Percentiles rank a stretch among this genome's conserved stretches.
Conservation (phyloP, 2,888 invertebrate species). For the Euplexia lucipara region DNA sequence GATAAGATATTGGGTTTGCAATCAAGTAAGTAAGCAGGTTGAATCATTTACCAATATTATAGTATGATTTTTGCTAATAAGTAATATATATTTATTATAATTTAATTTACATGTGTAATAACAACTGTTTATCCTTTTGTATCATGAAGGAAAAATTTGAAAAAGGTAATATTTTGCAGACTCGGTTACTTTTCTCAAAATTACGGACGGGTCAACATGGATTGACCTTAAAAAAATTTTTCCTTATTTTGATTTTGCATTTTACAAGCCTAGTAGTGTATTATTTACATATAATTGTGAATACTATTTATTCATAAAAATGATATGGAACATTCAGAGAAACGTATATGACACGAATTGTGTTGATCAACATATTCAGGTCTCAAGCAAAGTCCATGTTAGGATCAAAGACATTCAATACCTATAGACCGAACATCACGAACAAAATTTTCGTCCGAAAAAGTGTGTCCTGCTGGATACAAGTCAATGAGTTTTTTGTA, state of each 20-base stretch:
- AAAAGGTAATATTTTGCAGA: constrained; percentile 3
- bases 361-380: background rate
- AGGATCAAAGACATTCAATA: no score
- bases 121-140: background rate
- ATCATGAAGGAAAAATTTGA: constrained; percentile 23
- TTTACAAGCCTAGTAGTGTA: background rate
- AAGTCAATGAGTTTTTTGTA: no score
- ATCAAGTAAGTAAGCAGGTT: constrained; percentile 22
- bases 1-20: constrained; percentile 16
- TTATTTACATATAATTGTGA: constrained; percentile 9
- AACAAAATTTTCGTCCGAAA: no score
- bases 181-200: background rate
- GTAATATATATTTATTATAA: background rate
- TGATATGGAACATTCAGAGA: constrained; percentile 12
- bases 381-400: background rate
- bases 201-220: background rate
- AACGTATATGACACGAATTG: constrained; percentile 9
- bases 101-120: constrained; percentile 23
- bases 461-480: no score
- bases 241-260: constrained; percentile 22
- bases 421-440: no score
- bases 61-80: constrained; percentile 23
- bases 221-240: constrained; percentile 2
- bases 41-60: constrained; percentile 33
- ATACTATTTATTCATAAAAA: constrained; percentile 23